Evolutionary conservation across 2,888 invertebrate species (phyloP), one percentile per base, ranked within the genome.

Genomic region (Escarpia spicata): DNA sequence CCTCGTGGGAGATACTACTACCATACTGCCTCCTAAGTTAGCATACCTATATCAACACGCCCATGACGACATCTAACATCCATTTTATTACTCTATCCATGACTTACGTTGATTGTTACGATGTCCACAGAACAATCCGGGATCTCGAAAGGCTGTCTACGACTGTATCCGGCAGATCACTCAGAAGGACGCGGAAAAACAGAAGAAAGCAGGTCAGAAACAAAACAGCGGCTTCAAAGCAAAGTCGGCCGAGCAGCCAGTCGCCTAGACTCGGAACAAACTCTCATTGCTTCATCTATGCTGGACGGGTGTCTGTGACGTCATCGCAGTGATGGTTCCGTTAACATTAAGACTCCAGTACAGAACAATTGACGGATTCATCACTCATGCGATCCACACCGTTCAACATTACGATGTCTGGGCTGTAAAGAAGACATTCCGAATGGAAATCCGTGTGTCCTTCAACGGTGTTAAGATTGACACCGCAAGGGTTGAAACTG

Each of bases 141-240:
- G 96, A 0, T 96, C 96, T 3, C 94, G 94, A 43, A 95, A 96
- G 93, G 96, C 96, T 0, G 93, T 96, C 4, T 93, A 95, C 45
- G 96, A 96, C 75, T 96, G 96, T 93, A 94, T 96, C 3, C 91
- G 90, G 19, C n/a, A 90, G 26, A 43, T 92, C 19, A 92, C 92
- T 1, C 92, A 93, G 90, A 52, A 92, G 60, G 93, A 92, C 15
- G 6, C 19, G 75, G 75, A 75, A 15, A 19, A 91, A 91, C 52
- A 44, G 43, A 58, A 90, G 92, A 10, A 75, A 43, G 90, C 90
- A 10, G 26, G 19, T 4, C 75, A 75, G 75, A 75, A 75, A 75
- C 75, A 19, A 75, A 75, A 3, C 75, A 75, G 75, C 75, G n/a
- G 26, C 75, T 26, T 75, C n/a, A 75, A 75, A n/a, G 26, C 19